Evolutionary conservation across 2,113 vertebrate species (phyloP), one percentile per base, ranked within the genome.

Genomic region (Manacus vitellinus): DNA sequence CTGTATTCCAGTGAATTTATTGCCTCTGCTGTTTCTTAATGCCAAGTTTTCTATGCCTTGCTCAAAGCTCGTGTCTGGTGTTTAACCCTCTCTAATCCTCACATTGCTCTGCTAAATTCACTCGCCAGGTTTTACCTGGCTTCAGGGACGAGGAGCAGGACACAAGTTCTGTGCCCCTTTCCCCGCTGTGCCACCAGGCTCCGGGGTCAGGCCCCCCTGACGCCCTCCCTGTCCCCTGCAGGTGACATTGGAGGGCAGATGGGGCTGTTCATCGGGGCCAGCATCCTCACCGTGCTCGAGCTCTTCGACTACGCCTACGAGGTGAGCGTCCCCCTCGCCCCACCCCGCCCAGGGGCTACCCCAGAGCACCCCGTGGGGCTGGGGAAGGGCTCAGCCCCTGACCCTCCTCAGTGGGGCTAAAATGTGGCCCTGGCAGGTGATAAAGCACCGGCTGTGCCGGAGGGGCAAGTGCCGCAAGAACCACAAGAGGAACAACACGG

Each of bases 231-330:
- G 39, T 93, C 56, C 47, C 28, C 78, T 47, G 14, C 97, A 99
- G 99, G 99, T 96, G 99, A 99, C 97, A 99, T 99, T 8, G 99
- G 99, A 33, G 99, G 99, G 88, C 99, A 99, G 98, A 99, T 99
- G 99, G 99, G 99, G 25, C 98, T 99, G 71, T 99, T 99, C 97
- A 99, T 99, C 1, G 99, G 99, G 30, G 99, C 99, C 96, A 99
- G 99, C 72, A 99, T 99, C 96, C 98, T 99, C 87, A 99, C 99
- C 0, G 98, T 99, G 47, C 98, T 99, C 74, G 99, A 99, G 93
- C 98, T 99, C 70, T 99, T 99, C 10, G 99, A 99, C 97, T 99
- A 99, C 24, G 98, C 99, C 66, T 99, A 99, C 6, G 99, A 99
- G 99, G 99, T 99, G 97, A 98, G 97, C 4, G 10, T 14, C n/a